Evolutionary conservation across 2,888 invertebrate species (phyloP).

Genomic region (Megamerina dolium): DNA sequence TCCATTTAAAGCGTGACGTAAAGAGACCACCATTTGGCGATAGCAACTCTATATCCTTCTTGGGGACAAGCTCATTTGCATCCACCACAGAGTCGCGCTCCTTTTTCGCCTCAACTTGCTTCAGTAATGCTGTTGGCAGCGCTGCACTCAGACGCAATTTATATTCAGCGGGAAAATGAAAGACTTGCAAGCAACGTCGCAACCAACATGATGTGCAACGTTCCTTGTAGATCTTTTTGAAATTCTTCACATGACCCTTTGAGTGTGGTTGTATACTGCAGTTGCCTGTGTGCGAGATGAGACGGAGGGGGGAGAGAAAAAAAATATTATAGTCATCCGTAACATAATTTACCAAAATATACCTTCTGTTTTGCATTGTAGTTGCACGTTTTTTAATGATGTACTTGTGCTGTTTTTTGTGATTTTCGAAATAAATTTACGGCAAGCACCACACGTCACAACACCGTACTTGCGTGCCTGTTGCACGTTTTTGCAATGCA

Average conservation of each 20-base stretch:
- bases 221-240: slow-evolving; percentile 62
- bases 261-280: slow-evolving; percentile 68
- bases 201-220: slow-evolving; percentile 85
- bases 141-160: slow-evolving; percentile 63
- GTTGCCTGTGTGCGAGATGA: no score
- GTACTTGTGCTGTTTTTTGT: slow-evolving; percentile 21
- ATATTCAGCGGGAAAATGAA: slow-evolving; percentile 67
- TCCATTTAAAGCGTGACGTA: slow-evolving; percentile 32
- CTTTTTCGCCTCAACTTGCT: slow-evolving; percentile 13
- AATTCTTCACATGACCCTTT: slow-evolving; percentile 56
- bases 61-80: not conserved
- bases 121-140: slow-evolving; percentile 51
- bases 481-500: slow-evolving; percentile 69
- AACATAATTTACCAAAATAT: slow-evolving; percentile 17
- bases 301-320: not conserved
- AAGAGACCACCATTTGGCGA: slow-evolving; percentile 8
- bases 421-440: slow-evolving; percentile 79
- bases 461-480: slow-evolving; percentile 80
- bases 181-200: slow-evolving; percentile 73
- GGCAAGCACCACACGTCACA: slow-evolving; percentile 78
- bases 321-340: slow-evolving; percentile 1
- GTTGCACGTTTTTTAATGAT: slow-evolving; percentile 48
- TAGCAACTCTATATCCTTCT: slow-evolving; percentile 4
- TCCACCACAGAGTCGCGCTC: slow-evolving; percentile 1
- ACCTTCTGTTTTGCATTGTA: slow-evolving; percentile 44